Evolutionary conservation across 53 echinoderm and acorn worm species (phyloP).

Genomic region (Arbacia lixula): DNA sequence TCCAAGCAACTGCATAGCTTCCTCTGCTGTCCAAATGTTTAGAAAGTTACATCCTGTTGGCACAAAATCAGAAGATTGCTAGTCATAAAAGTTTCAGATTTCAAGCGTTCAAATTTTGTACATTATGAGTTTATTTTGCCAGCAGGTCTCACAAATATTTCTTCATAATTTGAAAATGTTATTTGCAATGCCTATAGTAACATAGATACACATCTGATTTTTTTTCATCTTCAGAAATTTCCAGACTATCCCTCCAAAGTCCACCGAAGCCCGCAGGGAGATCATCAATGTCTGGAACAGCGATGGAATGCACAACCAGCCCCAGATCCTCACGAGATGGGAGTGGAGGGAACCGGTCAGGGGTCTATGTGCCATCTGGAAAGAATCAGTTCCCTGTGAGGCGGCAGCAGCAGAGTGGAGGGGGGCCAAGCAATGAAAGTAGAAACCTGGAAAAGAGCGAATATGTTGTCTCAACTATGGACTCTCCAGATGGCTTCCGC

Average conservation of each 20-base stretch:
- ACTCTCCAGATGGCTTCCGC: constrained; percentile 41
- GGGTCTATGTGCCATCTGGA: constrained; percentile 9
- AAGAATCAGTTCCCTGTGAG: not conserved
- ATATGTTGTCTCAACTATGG: not conserved
- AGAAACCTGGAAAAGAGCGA: not conserved
- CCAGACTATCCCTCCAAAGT: not conserved
- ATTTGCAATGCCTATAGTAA: too few relatives aligned
- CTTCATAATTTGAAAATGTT: too few relatives aligned
- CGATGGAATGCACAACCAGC: not conserved
- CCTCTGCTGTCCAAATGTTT: too few relatives aligned
- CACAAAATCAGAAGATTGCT: too few relatives aligned
- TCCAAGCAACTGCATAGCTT: too few relatives aligned
- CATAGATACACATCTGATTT: not conserved
- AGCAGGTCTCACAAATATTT: too few relatives aligned
- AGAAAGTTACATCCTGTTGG: too few relatives aligned
- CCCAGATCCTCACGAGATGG: not conserved
- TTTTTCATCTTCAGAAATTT: not conserved
- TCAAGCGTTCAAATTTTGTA: too few relatives aligned
- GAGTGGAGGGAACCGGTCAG: constrained; percentile 6
- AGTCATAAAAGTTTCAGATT: too few relatives aligned
- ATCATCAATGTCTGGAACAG: not conserved
- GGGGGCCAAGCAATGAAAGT: not conserved
- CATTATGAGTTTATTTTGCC: too few relatives aligned
- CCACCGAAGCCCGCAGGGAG: not conserved
- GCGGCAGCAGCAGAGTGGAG: not conserved